Evolutionary conservation across 2,797 vertebrate genomes (phyloP), one percentile per base, ranked within the genome.

Genomic region (Scarus forsteni): DNA sequence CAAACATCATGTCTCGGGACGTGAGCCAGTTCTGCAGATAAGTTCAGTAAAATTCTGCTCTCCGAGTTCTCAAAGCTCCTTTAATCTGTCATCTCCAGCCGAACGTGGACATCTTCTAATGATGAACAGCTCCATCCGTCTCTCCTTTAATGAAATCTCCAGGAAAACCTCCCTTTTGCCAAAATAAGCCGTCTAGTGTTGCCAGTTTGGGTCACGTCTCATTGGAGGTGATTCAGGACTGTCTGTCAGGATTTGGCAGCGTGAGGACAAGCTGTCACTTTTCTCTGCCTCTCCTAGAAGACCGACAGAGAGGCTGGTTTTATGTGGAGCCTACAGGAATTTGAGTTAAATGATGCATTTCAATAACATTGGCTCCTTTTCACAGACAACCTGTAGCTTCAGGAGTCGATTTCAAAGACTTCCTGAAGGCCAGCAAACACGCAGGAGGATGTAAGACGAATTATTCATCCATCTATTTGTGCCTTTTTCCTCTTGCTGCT

Each of bases 151-250:
- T 43, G 27, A 60, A 67, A 51, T 70, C 42, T 34, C 46, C 66
- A 73, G 73, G 42, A 7, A 45, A 79, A 72, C 40, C 54, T 44
- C 57, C 40, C 49, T 71, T 58, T 62, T 71, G 79, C 77, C 81
- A 83, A 72, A 80, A 65, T 39, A 60, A 75, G 77, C 55, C 1
- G 60, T 80, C 60, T 69, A 70, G 42, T 58, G 61, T 71, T 74
- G 76, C 79, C 74, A 84, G 71, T 27, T 5, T 42, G 60, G 67
- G 66, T 81, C 35, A 45, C 67, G 19, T 71, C 56, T 43, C 64
- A 60, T 62, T 83, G 74, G 75, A 80, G 71, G 73, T 64, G 65
- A 70, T 80, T 81, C 73, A 75, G 70, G 66, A 58, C 70, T 75
- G 73, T 67, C 80, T 70, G 79, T 79, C 42, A n/a, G 69, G 63